Conservation (phyloP, 2,797 vertebrate genomes). For the Euthynnus affinis region DNA sequence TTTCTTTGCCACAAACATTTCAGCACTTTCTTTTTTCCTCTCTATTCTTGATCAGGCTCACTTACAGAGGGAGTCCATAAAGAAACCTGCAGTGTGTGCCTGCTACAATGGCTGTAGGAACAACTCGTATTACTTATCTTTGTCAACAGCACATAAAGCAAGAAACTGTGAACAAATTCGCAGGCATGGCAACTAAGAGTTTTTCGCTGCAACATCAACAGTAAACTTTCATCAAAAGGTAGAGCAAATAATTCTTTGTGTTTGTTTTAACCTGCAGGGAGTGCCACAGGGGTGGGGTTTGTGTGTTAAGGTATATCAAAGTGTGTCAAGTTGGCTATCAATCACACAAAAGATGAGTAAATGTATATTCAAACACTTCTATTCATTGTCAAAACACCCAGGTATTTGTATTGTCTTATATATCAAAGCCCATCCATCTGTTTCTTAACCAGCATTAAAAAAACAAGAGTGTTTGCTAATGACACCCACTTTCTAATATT, state of each 20-base stretch:
- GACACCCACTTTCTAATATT: constrained; percentile 33
- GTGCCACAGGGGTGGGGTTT: constrained; percentile 48
- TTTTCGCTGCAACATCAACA: constrained; percentile 19
- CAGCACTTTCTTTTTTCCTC: constrained; percentile 34
- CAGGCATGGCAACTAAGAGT: not conserved
- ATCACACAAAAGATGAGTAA: constrained; percentile 27
- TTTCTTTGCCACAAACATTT: constrained; percentile 51
- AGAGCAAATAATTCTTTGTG: constrained; percentile 42
- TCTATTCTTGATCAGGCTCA: constrained; percentile 11
- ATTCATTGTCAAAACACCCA: constrained; percentile 48
- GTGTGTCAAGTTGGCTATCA: constrained; percentile 12
- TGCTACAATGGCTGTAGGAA: not conserved
- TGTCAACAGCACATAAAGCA: not conserved
- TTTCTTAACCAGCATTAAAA: constrained; percentile 34
- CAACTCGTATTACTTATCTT: not conserved
- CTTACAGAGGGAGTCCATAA: not conserved
- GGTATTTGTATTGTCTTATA: constrained; percentile 14
- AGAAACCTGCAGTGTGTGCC: not conserved
- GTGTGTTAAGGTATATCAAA: constrained; percentile 28
- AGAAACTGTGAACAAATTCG: not conserved
- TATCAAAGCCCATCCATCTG: constrained; percentile 40
- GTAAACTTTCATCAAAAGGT: constrained; percentile 15
- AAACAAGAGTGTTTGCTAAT: constrained; percentile 52
- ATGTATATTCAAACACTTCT: constrained; percentile 45
- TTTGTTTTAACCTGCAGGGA: constrained; percentile 65